Percentiles rank a stretch among this genome's conserved stretches.
Conservation (phyloP, 2,113 vertebrate species). For the Nycticebus coucang region DNA sequence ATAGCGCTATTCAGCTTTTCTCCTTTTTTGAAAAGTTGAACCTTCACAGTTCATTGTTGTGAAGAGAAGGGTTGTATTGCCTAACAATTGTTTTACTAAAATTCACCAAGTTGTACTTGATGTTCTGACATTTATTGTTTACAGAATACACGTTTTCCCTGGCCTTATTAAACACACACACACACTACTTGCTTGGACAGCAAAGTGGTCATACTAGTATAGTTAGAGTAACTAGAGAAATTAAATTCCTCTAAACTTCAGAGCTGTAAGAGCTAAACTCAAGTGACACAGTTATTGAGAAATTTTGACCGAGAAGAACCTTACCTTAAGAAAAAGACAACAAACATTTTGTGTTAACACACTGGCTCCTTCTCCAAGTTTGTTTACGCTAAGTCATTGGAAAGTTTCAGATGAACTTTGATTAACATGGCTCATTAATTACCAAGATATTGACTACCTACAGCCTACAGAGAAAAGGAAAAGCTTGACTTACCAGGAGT, state of each 20-base stretch:
- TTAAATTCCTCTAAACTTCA: constrained; percentile 40
- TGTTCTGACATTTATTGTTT: constrained; percentile 53
- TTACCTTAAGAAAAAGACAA: not conserved
- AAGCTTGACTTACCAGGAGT: not conserved
- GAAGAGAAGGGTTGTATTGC: not conserved
- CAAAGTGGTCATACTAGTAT: not conserved
- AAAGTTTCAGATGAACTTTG: constrained; percentile 48
- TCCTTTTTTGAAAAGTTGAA: not conserved
- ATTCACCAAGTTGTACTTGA: constrained; percentile 30
- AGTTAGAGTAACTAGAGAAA: constrained; percentile 13
- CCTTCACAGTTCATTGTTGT: not conserved
- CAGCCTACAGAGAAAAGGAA: not conserved
- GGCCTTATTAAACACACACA: not conserved
- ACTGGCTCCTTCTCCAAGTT: not conserved
- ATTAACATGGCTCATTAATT: not conserved
- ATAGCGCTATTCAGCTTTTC: not conserved
- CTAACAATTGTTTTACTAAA: constrained; percentile 31
- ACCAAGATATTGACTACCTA: not conserved
- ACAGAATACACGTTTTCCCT: not conserved
- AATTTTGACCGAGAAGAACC: constrained; percentile 18
- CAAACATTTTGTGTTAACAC: constrained; percentile 32
- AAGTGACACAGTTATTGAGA: constrained; percentile 27
- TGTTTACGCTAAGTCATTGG: constrained; percentile 28
- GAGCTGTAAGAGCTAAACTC: not conserved
- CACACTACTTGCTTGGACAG: not conserved